Evolutionary conservation across 2,888 invertebrate genomes (phyloP), one percentile per base, ranked within the genome.

Genomic region (Tipula unca): DNA sequence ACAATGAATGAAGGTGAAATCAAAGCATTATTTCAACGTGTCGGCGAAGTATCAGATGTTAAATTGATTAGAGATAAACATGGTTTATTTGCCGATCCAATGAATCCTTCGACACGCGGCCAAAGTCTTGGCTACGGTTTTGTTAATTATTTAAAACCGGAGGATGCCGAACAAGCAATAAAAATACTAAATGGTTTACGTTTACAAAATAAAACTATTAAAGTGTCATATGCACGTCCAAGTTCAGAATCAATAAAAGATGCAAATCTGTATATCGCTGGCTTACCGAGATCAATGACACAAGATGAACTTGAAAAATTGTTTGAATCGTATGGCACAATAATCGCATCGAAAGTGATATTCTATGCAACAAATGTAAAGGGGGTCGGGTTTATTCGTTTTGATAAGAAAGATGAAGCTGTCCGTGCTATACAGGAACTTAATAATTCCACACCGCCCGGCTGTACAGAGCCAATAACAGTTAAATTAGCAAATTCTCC

Each of bases 1-100:
- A 98, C 97, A 89, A 99, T 99, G 99, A 98, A 98, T 86, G 99
- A 99, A 92, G 99, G 99, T 92, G 99, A 99, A 92, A 99, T 99
- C 87, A 94, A 99, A 87, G 97, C 98, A 86, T 93, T 99, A 86
- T 99, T 99, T 92, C 97, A 98, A 86, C 98, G 97, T 91, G 98
- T 99, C 90, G 99, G 99, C 86, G 99, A 99, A 91, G 98, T 99
- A 87, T 99, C 99, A 91, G 98, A 98, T 89, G 99, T 99, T 92
- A 99, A 99, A 92, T 94, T 99, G 90, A 99, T 99, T 90, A 93
- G 99, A 88, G 99, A 99, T 92, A 99, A 99, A 93, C 98, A 98
- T 91, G 98, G 94, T 87, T 90, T 89, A 25, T 94, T 94, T 88
- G 92, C 94, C n/a, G 94, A 94, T 89, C 93, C 94, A 2, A 90